Base-by-base conservation (phyloP, 2,888 invertebrate genomes). In the Vesta saturnalis region DNA sequence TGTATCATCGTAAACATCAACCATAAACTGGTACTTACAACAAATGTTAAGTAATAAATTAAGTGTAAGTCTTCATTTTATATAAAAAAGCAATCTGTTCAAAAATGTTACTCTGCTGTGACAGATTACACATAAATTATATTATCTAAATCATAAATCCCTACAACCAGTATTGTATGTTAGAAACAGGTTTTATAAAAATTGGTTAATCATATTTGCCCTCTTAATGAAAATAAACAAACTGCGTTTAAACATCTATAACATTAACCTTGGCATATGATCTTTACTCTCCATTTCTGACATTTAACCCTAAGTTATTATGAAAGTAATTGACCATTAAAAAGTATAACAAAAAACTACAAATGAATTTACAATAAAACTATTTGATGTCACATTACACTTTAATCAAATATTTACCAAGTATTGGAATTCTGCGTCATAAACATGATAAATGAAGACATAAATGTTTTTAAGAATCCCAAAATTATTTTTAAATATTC, bases 221-320 rank as follows among this genome's bases (percentile, higher is more conserved):
- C 35, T 39, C 61, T 14, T 61, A 61, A 54, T 61, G 15, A 35
- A 58, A 52, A 60, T 30, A 46, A 60, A 66, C 46, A 49, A 66
- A 66, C 60, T 60, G 57, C 66, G 61, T 61, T 61, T 60, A 39
- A 60, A 43, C 35, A 35, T 47, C 39, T 64, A 52, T 55, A 64
- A 57, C 52, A 21, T 60, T 47, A 56, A 57, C 66, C 66, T 61
- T 61, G 66, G 57, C 60, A 43, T 56, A n/a, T 61, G 22, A 46
- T 49, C 61, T 67, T 49, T 64, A 55, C 43, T 65, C 52, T 61
- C 35, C 22, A n/a, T 19, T 49, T 35, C 21, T 56, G 60, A 61
- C 54, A 54, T 67, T 62, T 58, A 58, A 67, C 61, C 66, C 23
- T 46, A 54, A 39, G 60, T 60, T 56, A 55, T 59, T 63, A 43